Base-by-base conservation (phyloP, 1,140 invertebrate species). In the Maniola jurtina region DNA sequence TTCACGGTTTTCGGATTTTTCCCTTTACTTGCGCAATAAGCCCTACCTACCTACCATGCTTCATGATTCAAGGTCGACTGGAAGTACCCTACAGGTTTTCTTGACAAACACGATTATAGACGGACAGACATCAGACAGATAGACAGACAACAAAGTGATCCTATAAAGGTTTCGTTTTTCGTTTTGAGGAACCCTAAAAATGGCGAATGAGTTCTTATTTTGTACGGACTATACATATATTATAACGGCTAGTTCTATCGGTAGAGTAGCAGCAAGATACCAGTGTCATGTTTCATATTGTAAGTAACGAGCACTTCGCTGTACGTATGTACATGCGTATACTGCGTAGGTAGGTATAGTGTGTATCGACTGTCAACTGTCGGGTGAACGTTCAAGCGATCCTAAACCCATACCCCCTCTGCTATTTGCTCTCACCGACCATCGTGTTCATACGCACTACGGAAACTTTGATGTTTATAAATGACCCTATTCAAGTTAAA, bases 251-350 rank as follows among this genome's bases (percentile, higher is more conserved):
- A 42, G 40, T 42, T 42, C 13, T 42, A 42, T 42, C 8, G 9
- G 16, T 55, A 55, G 4, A 55, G 48, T 50, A 0, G 5, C 6
- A 50, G 11, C 52, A n/a, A 34, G 25, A n/a, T 55, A 55, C 0
- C 11, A 55, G 52, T 55, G 52, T 55, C 52, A 11, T 55, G 52
- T 55, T 55, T 55, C 52, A 55, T 34, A 55, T 33, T 34, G 7
- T 55, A 11, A 34, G 16, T 34, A 34, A 55, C 7, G 16, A 55
- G 48, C 48, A 52, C 48, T 52, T 52, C 6, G 48, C 7, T 25
- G 48, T 50, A 14, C 47, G 47, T 50, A 50, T n/a, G n/a, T n/a
- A 4, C 25, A 25, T 25, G 25, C 25, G 25, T 25, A 25, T n/a
- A n/a, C n/a, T n/a, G 25, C 25, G 25, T 25, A 25, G 25, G 42